Base-by-base conservation (phyloP, 2,113 vertebrate species). In the Eubucco bourcierii region DNA sequence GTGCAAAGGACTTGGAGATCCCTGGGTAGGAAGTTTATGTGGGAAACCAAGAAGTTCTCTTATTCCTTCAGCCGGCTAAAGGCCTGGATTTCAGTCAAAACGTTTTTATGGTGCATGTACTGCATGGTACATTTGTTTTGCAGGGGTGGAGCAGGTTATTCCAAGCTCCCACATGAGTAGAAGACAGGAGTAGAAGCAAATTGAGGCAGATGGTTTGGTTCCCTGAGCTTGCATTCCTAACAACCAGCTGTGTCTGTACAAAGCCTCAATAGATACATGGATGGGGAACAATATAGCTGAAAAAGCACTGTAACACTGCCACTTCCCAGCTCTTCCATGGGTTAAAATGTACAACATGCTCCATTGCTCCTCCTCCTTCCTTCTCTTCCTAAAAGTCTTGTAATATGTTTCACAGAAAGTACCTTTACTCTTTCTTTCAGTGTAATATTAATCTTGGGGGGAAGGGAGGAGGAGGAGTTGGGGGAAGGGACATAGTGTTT, bases 171-270 rank as follows among this genome's bases (percentile, higher is more conserved):
- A 91, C n/a, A 27, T 89, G 83, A 90, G 64, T 8, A 79, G 71
- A 81, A 84, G 55, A 85, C 41, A 93, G 80, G 11, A 95, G 29
- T 64, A 71, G 87, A 95, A 79, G 74, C 50, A 92, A 93, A 83
- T 34, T 84, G 85, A 94, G 81, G 83, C 80, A 84, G 91, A 93
- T 70, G 15, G 76, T 90, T 96, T 97, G 73, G 95, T 97, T 94
- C 95, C 93, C 76, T 94, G 94, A 96, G 50, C 58, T 90, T 93
- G 94, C 87, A 96, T 97, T 97, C 95, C 91, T 96, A 72, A 67
- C 76, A 97, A 97, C 94, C 95, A 98, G 94, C 95, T 97, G 96
- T 97, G 92, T 96, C 98, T 97, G 97, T 90, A 95, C 92, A 97
- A 97, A 96, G 88, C 88, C 71, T 65, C 74, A 80, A 56, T 15